Evolutionary conservation across 2,113 vertebrate species (phyloP).

Genomic region (Indicator indicator): DNA sequence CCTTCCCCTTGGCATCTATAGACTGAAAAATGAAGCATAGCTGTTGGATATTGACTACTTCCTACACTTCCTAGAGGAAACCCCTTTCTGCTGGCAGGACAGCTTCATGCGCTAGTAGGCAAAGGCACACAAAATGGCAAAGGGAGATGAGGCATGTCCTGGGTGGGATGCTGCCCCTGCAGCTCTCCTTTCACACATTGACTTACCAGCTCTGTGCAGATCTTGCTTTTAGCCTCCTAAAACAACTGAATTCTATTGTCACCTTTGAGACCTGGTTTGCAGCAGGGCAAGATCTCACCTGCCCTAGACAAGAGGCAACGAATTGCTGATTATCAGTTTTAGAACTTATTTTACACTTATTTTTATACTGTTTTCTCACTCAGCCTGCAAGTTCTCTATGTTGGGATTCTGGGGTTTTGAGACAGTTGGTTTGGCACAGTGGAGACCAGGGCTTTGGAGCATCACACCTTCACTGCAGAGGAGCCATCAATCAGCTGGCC

Average conservation of each 20-base stretch:
- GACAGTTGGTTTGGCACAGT: neutral
- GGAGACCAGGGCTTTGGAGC: neutral
- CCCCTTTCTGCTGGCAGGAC: neutral
- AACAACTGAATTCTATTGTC: neutral
- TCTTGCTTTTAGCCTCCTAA: neutral
- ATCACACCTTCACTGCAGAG: rapidly evolving
- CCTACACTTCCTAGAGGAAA: neutral
- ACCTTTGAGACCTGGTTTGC: neutral
- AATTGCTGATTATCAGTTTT: neutral
- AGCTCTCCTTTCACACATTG: neutral
- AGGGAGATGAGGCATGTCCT: neutral
- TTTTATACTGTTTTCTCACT: neutral
- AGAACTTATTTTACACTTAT: neutral
- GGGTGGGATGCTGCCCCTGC: neutral
- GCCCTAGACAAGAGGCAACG: neutral
- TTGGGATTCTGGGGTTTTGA: neutral
- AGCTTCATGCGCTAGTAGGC: neutral
- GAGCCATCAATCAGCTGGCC: neutral
- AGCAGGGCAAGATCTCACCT: neutral
- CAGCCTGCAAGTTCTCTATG: neutral
- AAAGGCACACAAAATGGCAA: neutral
- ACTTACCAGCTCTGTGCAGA: neutral
- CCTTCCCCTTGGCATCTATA: neutral
- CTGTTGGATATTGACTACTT: neutral
- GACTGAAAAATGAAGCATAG: neutral